A percentile compares a stretch with the other conserved stretches of the same genome.
Conservation (phyloP, 1,140 invertebrate genomes). For the Agrilus planipennis region DNA sequence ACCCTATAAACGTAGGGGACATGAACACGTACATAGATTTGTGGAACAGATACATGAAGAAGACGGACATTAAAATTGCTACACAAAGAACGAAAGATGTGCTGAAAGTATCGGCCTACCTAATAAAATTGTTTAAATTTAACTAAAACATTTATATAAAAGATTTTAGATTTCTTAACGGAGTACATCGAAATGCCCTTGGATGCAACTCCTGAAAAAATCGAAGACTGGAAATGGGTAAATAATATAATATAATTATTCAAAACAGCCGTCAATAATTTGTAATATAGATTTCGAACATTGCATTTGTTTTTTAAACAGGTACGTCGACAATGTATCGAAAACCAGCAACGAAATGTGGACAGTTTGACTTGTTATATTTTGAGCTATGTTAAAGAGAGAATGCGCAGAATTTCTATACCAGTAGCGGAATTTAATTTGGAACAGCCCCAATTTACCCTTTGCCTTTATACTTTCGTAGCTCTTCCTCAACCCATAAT, state of each 20-base stretch:
- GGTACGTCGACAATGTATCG: slow-evolving; percentile 35
- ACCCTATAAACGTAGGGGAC: slow-evolving; percentile 41
- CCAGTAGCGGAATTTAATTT: slow-evolving; percentile 37
- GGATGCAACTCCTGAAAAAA: slow-evolving; percentile 13
- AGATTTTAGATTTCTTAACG: slow-evolving; percentile 35
- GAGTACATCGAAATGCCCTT: slow-evolving; percentile 22
- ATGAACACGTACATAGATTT: slow-evolving; percentile 50
- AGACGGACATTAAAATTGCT: slow-evolving; percentile 33
- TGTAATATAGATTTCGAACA: slow-evolving; percentile 4
- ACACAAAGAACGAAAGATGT: slow-evolving; percentile 34
- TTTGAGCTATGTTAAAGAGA: slow-evolving; percentile 39
- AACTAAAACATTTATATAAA: background rate
- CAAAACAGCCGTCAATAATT: background rate
- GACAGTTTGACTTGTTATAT: slow-evolving; percentile 40
- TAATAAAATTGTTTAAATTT: background rate
- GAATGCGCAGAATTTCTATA: slow-evolving; percentile 37
- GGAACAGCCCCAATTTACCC: slow-evolving; percentile 34
- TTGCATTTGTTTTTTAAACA: slow-evolving; percentile 14
- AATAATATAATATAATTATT: slow-evolving; percentile 4
- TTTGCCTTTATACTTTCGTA: slow-evolving; percentile 41
- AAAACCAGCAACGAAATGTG: slow-evolving; percentile 36
- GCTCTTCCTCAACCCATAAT: slow-evolving; percentile 33
- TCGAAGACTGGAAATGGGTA: slow-evolving; percentile 38
- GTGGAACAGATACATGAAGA: slow-evolving; percentile 40
- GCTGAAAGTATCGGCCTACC: slow-evolving; percentile 24